These are phyloP conservation scores for Hymenopus coronatus DNA, from an alignment of 2,888 invertebrate genomes.

Conservation along the genomic window DNA sequence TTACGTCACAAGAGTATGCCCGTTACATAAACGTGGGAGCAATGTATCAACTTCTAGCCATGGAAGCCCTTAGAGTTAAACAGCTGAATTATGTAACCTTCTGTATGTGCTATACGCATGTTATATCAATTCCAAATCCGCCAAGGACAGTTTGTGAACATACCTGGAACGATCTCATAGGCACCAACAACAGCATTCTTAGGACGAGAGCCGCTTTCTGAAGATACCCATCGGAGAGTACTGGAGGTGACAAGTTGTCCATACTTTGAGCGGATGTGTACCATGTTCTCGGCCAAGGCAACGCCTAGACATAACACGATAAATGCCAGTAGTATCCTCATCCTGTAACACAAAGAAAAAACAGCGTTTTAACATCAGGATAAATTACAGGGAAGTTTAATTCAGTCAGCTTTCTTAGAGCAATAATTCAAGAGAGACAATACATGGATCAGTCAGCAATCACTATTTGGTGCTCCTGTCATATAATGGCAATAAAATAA, in stretches of 20 bases:
- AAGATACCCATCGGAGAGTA: constrained; percentile 71
- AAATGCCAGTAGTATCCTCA: constrained; percentile 5
- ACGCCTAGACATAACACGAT: constrained; percentile 20
- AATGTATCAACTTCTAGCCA: no score
- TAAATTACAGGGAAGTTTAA: neutral
- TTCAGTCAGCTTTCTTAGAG: neutral
- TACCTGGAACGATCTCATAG: constrained; percentile 39
- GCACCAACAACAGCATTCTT: constrained; percentile 68
- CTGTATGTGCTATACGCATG: no score
- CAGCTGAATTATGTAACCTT: no score
- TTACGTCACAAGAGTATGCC: no score
- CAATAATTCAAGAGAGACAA: no score
- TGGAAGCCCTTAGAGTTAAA: no score
- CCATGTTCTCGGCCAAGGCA: constrained; percentile 44
- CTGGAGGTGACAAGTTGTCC: constrained; percentile 76
- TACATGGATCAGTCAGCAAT: no score
- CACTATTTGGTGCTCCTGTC: no score
- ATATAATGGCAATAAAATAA: no score
- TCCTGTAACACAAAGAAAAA: neutral
- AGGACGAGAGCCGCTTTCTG: constrained; percentile 51
- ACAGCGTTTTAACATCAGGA: neutral
- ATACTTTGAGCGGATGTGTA: constrained; percentile 46
- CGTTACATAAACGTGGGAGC: no score
- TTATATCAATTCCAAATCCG: no score
- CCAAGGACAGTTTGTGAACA: neutral